Evolutionary conservation across 1,140 invertebrate species (phyloP).

Genomic region (Drosophila parabipectinata): DNA sequence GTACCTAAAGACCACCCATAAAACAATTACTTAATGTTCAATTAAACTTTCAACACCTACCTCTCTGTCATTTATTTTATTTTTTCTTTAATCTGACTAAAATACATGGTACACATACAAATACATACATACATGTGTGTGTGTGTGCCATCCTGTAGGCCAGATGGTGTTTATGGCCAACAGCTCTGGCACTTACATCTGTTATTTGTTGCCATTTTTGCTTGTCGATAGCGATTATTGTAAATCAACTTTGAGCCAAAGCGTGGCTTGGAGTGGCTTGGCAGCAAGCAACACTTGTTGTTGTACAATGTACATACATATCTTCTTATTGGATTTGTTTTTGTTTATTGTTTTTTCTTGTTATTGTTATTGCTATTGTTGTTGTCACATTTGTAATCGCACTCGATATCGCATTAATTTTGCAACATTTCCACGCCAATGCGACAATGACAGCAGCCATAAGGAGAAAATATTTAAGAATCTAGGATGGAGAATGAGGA

Average conservation of each 20-base stretch:
- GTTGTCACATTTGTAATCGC: slow-evolving; percentile 46
- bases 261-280: slow-evolving; percentile 27
- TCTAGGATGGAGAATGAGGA: background rate
- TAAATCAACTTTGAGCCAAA: slow-evolving; percentile 58
- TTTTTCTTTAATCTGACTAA: background rate
- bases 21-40: background rate
- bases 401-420: slow-evolving; percentile 63
- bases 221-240: slow-evolving; percentile 58
- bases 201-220: slow-evolving; percentile 27
- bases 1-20: background rate
- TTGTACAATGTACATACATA: background rate
- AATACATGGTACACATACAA: too few species aligned
- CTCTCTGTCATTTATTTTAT: background rate
- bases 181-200: slow-evolving; percentile 36
- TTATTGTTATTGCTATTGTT: slow-evolving; percentile 5
- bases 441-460: slow-evolving; percentile 32
- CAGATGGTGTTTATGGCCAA: slow-evolving; percentile 46
- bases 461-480: slow-evolving; percentile 1
- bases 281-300: slow-evolving; percentile 17
- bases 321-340: background rate
- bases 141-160: slow-evolving; percentile 25
- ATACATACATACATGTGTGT: background rate
- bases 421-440: slow-evolving; percentile 51
- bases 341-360: background rate
- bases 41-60: background rate